A percentile compares a stretch with the other conserved stretches of the same genome.
phyloP scores from a whole-genome alignment of 2,113 vertebrate species.

The Tauraco erythrolophus region DNA sequence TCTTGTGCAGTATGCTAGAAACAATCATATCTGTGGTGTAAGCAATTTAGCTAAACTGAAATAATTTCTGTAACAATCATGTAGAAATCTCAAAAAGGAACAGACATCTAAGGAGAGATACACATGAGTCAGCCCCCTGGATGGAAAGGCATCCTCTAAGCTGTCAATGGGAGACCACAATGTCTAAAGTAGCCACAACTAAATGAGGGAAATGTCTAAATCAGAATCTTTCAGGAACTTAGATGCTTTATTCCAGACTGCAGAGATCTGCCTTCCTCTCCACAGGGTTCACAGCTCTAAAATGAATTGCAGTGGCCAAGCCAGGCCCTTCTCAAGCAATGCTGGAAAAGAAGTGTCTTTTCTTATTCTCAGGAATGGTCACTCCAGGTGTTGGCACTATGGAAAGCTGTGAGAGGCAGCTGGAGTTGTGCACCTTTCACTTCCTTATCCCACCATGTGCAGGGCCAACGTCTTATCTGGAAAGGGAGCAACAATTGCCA shows the following conservation, averaged over 20 bases:
- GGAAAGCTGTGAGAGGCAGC: neutral
- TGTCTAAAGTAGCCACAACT: neutral
- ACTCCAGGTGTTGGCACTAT: neutral
- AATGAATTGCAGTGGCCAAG: neutral
- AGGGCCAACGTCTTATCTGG: neutral
- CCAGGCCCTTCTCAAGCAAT: neutral
- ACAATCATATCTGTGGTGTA: neutral
- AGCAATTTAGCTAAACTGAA: neutral
- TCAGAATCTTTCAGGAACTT: neutral
- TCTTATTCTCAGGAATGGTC: neutral
- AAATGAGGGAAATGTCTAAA: neutral
- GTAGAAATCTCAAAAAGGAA: neutral
- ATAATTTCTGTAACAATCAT: neutral
- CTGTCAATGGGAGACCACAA: neutral
- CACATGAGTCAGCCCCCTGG: rapidly evolving
- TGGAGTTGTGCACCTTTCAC: neutral
- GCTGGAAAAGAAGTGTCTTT: neutral
- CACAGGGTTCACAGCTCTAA: neutral
- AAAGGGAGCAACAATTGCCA: neutral
- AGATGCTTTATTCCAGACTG: neutral
- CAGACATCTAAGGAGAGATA: neutral
- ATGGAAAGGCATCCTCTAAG: neutral
- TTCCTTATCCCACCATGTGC: neutral
- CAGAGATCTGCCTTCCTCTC: neutral
- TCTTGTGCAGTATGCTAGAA: neutral